Evolutionary conservation across 2,888 invertebrate species (phyloP).

Genomic region (Andrena haemorrhoa): DNA sequence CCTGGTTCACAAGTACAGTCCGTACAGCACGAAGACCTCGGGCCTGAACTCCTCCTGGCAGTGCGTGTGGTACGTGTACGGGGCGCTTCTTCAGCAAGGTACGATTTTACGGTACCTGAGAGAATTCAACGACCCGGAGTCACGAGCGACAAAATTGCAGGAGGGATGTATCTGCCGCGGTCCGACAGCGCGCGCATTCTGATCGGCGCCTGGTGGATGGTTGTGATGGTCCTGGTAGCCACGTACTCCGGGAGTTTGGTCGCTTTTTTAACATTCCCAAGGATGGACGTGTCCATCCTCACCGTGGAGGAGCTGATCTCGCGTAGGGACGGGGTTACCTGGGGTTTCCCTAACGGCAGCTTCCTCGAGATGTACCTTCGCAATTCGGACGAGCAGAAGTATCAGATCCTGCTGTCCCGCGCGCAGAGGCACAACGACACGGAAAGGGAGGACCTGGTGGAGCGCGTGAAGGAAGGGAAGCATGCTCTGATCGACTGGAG

Average conservation of each 20-base stretch:
- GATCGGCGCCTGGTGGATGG: constrained; percentile 96
- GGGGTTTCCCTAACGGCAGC: constrained; percentile 92
- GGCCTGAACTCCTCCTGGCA: constrained; percentile 86
- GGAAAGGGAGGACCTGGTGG: constrained; percentile 82
- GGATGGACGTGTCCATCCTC: constrained; percentile 90
- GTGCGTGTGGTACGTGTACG: constrained; percentile 95
- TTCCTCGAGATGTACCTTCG: constrained; percentile 89
- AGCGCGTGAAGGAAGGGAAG: constrained; percentile 88
- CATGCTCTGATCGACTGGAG: constrained; percentile 94
- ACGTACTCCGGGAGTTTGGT: constrained; percentile 97
- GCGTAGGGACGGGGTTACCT: constrained; percentile 88
- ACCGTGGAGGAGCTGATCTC: constrained; percentile 89
- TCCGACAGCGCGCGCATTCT: constrained; percentile 94
- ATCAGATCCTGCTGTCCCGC: constrained; percentile 86
- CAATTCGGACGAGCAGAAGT: constrained; percentile 88
- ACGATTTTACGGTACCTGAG: constrained; percentile 25
- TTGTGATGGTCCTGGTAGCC: constrained; percentile 94
- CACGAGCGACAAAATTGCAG: constrained; percentile 84
- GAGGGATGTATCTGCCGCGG: constrained; percentile 94
- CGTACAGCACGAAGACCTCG: constrained; percentile 80
- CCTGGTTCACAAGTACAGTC: constrained; percentile 90
- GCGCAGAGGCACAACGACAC: constrained; percentile 84
- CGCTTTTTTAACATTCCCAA: constrained; percentile 96
- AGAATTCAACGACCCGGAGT: background rate
- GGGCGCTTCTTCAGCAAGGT: constrained; percentile 97